Evolutionary conservation across 2,113 vertebrate species (phyloP), one percentile per base, ranked within the genome.

Genomic region (Sorex fumeus): DNA sequence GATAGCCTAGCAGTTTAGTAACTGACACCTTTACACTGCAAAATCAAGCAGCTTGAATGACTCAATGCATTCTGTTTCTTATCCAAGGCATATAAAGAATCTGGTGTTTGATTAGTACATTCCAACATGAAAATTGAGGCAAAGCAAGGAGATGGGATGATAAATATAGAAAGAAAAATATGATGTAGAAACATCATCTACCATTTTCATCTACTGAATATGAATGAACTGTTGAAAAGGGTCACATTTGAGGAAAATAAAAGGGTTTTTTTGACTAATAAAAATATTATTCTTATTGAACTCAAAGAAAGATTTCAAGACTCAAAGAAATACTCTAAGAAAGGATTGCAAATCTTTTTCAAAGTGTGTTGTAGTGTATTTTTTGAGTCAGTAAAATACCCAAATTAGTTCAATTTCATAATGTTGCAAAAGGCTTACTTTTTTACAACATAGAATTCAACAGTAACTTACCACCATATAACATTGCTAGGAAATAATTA

Each of bases 1-100:
- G 84, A 92, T 97, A 97, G 95, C 40, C 0, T 87, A 95, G 91
- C 57, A 94, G 6, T 87, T 82, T 78, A 79, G 74, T n/a, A 87
- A 82, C 62, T 2, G 36, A 67, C 5, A 4, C 78, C 66, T 91
- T 79, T 70, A 62, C 70, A 87, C 81, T 95, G 84, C 74, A 79
- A 81, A 93, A 87, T 78, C 23, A 70, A 87, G 75, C 78, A 89
- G 50, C 75, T 72, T 83, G 84, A 32, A 77, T 94, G 89, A 90
- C 80, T 89, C 87, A 91, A 36, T 80, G 18, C 23, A 28, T 40
- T 69, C 40, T 16, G 18, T 83, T 94, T 95, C 67, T 43, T 87
- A 70, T 79, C 40, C 80, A 95, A 79, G 30, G n/a, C 60, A 66
- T 71, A 40, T 91, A 62, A 91, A 91, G 70, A 25, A 71, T 78